Evolutionary conservation across 2,888 invertebrate genomes (phyloP).

Genomic region (Stenchaetothrips biformis): DNA sequence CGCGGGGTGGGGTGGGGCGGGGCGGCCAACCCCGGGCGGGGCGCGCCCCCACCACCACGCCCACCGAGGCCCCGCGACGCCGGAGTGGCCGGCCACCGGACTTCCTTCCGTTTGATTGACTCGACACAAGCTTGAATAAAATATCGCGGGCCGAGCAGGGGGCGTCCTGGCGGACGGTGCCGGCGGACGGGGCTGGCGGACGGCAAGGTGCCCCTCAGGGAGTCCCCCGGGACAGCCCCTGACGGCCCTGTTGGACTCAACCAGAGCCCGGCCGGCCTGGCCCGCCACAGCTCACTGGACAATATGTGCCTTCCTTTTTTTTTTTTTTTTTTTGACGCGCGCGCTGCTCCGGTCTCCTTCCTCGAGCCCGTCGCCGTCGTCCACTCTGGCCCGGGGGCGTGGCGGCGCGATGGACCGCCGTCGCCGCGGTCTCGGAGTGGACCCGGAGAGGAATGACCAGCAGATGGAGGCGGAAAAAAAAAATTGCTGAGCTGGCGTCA

Average conservation of each 20-base stretch:
- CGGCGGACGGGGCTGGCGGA: neutral
- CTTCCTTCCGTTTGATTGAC: constrained; percentile 14
- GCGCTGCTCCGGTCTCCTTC: neutral
- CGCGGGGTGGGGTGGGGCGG: neutral
- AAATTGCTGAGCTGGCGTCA: constrained; percentile 4
- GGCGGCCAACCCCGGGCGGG: neutral
- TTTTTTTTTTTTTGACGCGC: neutral
- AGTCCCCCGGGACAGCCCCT: neutral
- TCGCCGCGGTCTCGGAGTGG: neutral
- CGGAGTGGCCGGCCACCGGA: neutral
- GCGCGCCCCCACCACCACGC: no score
- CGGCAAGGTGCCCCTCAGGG: neutral
- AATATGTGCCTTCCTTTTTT: no score
- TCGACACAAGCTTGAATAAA: constrained; percentile 7
- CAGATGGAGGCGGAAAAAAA: neutral
- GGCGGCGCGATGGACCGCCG: neutral
- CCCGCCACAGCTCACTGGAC: neutral
- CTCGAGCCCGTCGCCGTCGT: neutral
- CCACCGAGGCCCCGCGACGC: neutral
- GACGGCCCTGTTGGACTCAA: neutral
- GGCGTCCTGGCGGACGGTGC: neutral
- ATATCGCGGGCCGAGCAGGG: neutral
- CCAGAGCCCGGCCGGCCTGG: neutral
- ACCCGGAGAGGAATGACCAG: neutral
- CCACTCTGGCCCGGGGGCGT: neutral